Conservation (phyloP, 2,888 invertebrate genomes). For the Fragum fragum region DNA sequence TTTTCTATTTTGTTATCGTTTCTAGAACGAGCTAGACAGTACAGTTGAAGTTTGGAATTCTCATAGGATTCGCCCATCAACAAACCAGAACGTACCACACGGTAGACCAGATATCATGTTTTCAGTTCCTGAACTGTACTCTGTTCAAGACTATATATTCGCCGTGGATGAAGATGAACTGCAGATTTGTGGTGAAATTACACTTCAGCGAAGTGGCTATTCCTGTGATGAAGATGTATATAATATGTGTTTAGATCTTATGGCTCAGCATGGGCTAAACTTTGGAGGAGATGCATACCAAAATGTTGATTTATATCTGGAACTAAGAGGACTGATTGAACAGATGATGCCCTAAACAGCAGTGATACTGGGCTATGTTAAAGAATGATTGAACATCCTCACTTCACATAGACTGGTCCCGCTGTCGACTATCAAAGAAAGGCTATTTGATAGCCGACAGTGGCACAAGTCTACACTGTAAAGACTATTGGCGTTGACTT, state of each 20-base stretch:
- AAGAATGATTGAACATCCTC: no score
- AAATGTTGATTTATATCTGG: not conserved
- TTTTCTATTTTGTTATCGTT: not conserved
- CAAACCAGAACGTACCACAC: constrained; percentile 11
- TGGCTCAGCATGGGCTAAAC: constrained; percentile 3
- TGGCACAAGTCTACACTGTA: no score
- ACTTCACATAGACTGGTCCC: no score
- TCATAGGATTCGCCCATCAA: constrained; percentile 31
- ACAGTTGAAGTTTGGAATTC: constrained; percentile 29
- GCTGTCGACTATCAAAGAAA: no score
- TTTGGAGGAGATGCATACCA: not conserved
- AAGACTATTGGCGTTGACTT: no score
- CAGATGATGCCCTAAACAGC: not conserved
- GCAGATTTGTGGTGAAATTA: not conserved
- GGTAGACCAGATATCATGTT: constrained; percentile 27
- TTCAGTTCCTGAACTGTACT: constrained; percentile 5
- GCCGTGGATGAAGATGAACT: not conserved
- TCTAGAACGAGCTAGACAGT: constrained; percentile 24
- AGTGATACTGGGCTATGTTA: no score
- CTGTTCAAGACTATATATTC: constrained; percentile 13
- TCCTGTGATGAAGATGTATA: constrained; percentile 8
- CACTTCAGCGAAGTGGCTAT: not conserved
- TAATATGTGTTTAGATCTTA: not conserved
- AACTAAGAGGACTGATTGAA: constrained; percentile 1
- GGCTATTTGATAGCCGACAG: no score